Conservation (phyloP, 2,113 vertebrate genomes). For the Athene noctua region DNA sequence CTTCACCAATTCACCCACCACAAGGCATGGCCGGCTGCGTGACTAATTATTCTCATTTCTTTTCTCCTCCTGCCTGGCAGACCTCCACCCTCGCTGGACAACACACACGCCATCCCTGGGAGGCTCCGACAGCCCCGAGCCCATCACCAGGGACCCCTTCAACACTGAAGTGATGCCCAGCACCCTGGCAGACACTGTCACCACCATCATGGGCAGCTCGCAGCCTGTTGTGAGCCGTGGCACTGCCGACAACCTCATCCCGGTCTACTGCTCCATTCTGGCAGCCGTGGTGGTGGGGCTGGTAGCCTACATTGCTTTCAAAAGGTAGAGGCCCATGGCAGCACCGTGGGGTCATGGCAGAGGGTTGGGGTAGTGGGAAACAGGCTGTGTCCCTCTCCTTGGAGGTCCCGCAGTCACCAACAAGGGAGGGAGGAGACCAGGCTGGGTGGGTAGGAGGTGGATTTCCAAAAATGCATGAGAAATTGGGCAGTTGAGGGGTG, state of each 20-base stretch:
- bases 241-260: constrained; percentile 91
- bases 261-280: constrained; percentile 97
- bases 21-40: accelerated
- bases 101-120: neutral
- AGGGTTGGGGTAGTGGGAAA: neutral
- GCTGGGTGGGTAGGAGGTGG: neutral
- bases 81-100: constrained; percentile 68
- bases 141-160: constrained; percentile 38
- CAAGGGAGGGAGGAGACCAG: too few relatives aligned
- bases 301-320: constrained; percentile 92
- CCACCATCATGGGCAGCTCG: constrained; percentile 83
- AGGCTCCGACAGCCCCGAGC: constrained; percentile 11
- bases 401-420: neutral
- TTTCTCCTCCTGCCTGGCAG: neutral
- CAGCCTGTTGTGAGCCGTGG: constrained; percentile 82
- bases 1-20: neutral
- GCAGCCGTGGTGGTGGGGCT: constrained; percentile 92
- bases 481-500: neutral
- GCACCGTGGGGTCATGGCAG: accelerated
- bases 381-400: accelerated
- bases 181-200: constrained; percentile 67
- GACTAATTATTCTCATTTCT: neutral
- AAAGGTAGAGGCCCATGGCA: constrained; percentile 77
- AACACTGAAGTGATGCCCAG: constrained; percentile 33
- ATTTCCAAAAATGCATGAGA: neutral